Conservation (phyloP, 1,140 invertebrate species). For the Octopus sinensis region DNA sequence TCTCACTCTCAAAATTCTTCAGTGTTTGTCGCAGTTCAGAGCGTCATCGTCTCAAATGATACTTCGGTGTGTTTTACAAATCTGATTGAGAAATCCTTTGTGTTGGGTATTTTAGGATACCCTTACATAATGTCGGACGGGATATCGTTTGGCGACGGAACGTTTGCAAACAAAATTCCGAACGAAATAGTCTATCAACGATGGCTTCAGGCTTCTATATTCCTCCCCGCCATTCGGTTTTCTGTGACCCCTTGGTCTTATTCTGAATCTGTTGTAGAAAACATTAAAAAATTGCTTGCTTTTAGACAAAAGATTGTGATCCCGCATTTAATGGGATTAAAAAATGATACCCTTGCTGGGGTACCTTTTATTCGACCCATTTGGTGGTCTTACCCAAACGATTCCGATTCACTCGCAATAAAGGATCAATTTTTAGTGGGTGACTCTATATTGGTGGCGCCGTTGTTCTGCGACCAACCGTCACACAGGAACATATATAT, state of each 20-base stretch:
- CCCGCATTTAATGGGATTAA: conserved; percentile 58
- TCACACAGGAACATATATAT: conserved; percentile 69
- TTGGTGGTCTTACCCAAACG: conserved; percentile 84
- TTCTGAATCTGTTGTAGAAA: conserved; percentile 66
- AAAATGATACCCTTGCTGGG: conserved; percentile 69
- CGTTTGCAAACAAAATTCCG: conserved; percentile 53
- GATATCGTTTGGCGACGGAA: conserved; percentile 13
- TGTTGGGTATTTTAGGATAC: conserved; percentile 82
- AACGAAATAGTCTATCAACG: conserved; percentile 81
- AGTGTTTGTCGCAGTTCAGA: conserved; percentile 30
- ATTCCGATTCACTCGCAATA: conserved; percentile 71
- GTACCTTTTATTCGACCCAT: conserved; percentile 71
- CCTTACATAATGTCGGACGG: conserved; percentile 74
- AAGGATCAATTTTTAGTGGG: conserved; percentile 82
- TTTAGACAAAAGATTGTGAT: conserved; percentile 70
- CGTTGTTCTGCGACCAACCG: conserved; percentile 70
- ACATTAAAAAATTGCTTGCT: conserved; percentile 67
- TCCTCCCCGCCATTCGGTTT: conserved; percentile 85
- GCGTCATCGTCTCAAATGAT: conserved; percentile 11
- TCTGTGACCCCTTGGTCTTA: conserved; percentile 85
- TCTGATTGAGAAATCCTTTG: conserved; percentile 74
- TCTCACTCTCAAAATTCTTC: conserved; percentile 37
- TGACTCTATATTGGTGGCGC: conserved; percentile 78
- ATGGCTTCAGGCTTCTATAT: conserved; percentile 83
- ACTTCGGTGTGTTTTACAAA: conserved; percentile 29